These are phyloP conservation scores for Castor canadensis DNA, from an alignment of 2,113 vertebrate genomes.

Conservation along the genomic window DNA sequence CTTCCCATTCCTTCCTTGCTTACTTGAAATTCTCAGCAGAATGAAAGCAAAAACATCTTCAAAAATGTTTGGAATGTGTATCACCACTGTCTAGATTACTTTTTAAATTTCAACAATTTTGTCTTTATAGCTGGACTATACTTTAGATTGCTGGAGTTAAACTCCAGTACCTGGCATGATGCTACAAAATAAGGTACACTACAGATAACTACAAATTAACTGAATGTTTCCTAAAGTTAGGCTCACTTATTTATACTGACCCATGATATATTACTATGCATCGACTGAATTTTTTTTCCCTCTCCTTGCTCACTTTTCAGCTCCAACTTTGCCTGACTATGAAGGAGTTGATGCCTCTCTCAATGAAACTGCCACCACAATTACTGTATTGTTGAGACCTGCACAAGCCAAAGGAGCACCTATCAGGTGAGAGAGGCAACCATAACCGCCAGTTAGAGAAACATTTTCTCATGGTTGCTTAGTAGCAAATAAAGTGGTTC, in stretches of 20 bases:
- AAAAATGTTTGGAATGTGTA: background rate
- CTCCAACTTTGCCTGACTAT: constrained; percentile 96
- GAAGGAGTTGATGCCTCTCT: constrained; percentile 95
- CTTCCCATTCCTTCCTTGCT: background rate
- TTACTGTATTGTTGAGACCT: constrained; percentile 96
- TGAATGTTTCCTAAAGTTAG: background rate
- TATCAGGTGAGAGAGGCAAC: constrained; percentile 89
- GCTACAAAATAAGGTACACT: background rate
- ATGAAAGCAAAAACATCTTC: background rate
- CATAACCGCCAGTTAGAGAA: no score
- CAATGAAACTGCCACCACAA: constrained; percentile 98
- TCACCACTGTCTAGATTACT: background rate
- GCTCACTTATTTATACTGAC: constrained; percentile 28
- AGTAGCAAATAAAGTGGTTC: background rate
- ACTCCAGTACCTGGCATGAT: background rate
- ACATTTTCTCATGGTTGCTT: background rate
- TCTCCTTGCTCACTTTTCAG: constrained; percentile 78
- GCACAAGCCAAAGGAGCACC: constrained; percentile 98
- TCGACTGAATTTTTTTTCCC: background rate
- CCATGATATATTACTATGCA: background rate
- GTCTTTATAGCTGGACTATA: background rate
- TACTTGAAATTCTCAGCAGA: background rate
- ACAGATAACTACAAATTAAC: constrained; percentile 9
- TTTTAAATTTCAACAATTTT: background rate
- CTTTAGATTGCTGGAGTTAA: background rate